A percentile compares a stretch with the other conserved stretches of the same genome.
Evolutionary conservation across 2,113 vertebrate species (phyloP).

Genomic region (Raja brachyura): DNA sequence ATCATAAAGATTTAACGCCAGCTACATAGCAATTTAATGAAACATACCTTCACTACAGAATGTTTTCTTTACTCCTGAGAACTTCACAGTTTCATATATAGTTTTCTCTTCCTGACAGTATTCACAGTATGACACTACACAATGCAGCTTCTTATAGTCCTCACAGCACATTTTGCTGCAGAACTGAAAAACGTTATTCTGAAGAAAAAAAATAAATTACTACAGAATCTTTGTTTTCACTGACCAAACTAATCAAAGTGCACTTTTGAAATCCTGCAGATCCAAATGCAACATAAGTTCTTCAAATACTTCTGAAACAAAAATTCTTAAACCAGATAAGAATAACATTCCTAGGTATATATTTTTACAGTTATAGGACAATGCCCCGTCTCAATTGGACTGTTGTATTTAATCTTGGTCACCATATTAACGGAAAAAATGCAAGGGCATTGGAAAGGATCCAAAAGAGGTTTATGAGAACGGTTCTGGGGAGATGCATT

Average conservation of each 20-base stretch:
- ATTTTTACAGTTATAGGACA: not conserved
- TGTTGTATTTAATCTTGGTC: no score
- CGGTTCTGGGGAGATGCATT: no score
- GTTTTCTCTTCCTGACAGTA: conserved; percentile 98
- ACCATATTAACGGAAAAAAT: no score
- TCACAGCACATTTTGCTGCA: conserved; percentile 91
- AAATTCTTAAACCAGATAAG: not conserved
- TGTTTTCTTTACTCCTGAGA: conserved; percentile 91
- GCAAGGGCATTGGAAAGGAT: no score
- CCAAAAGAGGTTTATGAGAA: no score
- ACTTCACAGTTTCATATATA: conserved; percentile 86
- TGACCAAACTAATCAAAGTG: not conserved
- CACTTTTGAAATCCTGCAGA: not conserved
- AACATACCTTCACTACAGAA: conserved; percentile 95
- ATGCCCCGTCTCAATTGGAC: no score
- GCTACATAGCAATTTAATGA: not conserved
- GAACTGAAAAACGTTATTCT: conserved; percentile 96
- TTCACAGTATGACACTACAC: conserved; percentile 94
- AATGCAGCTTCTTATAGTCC: conserved; percentile 97
- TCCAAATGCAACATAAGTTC: not conserved
- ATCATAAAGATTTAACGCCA: not conserved
- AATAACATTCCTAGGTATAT: not conserved
- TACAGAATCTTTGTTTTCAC: not conserved
- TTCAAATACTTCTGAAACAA: not conserved
- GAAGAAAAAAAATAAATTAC: conserved; percentile 50